These are phyloP conservation scores for Gopherus flavomarginatus DNA, from an alignment of 2,113 vertebrate species.

Conservation along the genomic window DNA sequence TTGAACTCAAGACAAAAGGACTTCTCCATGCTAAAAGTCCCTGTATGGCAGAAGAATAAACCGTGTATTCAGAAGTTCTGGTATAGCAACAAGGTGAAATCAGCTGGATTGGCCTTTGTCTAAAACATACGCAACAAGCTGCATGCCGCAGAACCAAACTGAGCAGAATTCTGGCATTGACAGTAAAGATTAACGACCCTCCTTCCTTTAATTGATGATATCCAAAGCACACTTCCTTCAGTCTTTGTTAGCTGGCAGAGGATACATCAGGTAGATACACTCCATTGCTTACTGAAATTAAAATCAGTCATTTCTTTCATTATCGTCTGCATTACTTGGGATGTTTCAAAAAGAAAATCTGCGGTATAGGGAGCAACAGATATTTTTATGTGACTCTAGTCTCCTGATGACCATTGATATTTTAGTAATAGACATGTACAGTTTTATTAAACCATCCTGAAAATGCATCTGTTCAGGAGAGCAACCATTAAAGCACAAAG, in stretches of 20 bases:
- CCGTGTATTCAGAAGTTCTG: neutral
- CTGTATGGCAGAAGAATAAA: neutral
- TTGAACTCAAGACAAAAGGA: fast-evolving
- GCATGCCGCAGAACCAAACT: neutral
- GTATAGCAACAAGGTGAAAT: conserved; percentile 14
- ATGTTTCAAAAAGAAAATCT: conserved; percentile 40
- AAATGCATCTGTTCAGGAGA: conserved; percentile 27
- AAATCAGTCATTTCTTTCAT: conserved; percentile 50
- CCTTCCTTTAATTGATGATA: conserved; percentile 58
- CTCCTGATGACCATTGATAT: conserved; percentile 62
- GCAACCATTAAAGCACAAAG: conserved; percentile 52
- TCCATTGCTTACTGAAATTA: conserved; percentile 62
- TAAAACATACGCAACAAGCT: conserved; percentile 29
- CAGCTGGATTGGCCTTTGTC: neutral
- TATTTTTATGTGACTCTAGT: conserved; percentile 46
- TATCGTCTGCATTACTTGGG: neutral
- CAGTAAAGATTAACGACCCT: conserved; percentile 68
- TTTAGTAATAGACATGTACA: conserved; percentile 61
- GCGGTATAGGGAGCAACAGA: conserved; percentile 14
- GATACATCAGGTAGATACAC: conserved; percentile 46
- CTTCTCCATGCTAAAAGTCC: neutral
- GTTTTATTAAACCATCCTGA: conserved; percentile 69
- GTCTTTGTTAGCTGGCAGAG: conserved; percentile 44
- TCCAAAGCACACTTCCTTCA: conserved; percentile 32
- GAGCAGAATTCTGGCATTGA: conserved; percentile 62